Conservation (phyloP, 2,888 invertebrate species). For the Lasius platythorax region DNA sequence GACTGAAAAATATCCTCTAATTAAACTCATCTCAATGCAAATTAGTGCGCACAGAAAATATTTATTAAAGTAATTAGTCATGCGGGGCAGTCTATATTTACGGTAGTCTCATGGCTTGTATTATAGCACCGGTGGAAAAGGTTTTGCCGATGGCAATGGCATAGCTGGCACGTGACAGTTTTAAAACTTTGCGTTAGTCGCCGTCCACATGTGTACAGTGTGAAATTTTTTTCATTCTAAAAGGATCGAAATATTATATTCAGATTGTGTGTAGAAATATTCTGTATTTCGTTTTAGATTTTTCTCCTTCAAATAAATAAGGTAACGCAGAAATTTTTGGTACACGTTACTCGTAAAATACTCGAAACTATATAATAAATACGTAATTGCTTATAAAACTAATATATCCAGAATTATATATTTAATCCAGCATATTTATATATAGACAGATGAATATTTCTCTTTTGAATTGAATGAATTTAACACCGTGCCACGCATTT, state of each 20-base stretch:
- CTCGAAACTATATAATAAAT: neutral
- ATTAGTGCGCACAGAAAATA: constrained; percentile 51
- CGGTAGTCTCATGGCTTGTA: constrained; percentile 28
- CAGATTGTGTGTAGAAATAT: neutral
- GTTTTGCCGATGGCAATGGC: constrained; percentile 39
- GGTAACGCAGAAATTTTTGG: neutral
- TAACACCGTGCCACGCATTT: neutral
- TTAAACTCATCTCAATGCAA: constrained; percentile 55
- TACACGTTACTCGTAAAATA: neutral
- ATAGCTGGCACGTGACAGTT: constrained; percentile 39
- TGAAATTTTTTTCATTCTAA: neutral
- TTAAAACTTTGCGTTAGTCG: constrained; percentile 44
- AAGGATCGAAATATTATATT: constrained; percentile 8
- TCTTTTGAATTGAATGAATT: neutral
- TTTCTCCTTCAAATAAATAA: neutral
- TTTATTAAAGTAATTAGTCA: constrained; percentile 55
- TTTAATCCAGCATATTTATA: neutral
- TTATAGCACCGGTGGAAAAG: constrained; percentile 28
- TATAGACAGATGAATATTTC: neutral
- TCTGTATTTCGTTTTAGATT: neutral
- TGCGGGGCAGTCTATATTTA: constrained; percentile 45
- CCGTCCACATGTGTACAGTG: neutral
- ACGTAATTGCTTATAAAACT: neutral
- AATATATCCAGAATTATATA: neutral
- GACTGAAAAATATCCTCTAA: constrained; percentile 54